These are phyloP conservation scores for Heterotilapia buettikoferi DNA, from an alignment of 2,113 vertebrate genomes.

Conservation along the genomic window DNA sequence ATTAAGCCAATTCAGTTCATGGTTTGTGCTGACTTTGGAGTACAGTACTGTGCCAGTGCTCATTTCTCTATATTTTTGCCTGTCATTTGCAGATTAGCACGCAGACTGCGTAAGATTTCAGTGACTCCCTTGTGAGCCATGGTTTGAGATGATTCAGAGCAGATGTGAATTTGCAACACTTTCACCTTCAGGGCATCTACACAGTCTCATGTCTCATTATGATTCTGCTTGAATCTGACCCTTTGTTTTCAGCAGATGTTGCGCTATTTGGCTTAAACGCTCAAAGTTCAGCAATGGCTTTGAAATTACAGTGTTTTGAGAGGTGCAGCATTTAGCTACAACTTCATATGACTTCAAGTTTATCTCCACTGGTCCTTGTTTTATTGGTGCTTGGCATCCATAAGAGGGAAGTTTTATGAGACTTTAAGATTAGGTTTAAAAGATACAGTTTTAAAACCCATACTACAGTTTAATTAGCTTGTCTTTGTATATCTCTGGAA, in stretches of 20 bases:
- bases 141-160: slow-evolving; percentile 9
- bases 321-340: neutral
- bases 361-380: neutral
- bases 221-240: slow-evolving; percentile 19
- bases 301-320: neutral
- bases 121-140: neutral
- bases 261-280: neutral
- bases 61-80: neutral
- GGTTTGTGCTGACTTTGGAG: neutral
- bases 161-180: slow-evolving; percentile 14
- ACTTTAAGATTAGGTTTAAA: neutral
- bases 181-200: slow-evolving; percentile 27
- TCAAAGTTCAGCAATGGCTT: slow-evolving; percentile 8
- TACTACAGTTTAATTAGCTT: neutral
- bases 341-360: neutral
- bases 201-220: neutral
- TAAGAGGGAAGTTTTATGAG: neutral
- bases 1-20: neutral
- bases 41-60: neutral
- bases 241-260: slow-evolving; percentile 37
- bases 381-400: neutral
- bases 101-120: neutral
- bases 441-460: neutral
- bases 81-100: neutral
- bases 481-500: neutral